phyloP scores from a whole-genome alignment of 2,113 vertebrate species.

The Ailurus styani region DNA sequence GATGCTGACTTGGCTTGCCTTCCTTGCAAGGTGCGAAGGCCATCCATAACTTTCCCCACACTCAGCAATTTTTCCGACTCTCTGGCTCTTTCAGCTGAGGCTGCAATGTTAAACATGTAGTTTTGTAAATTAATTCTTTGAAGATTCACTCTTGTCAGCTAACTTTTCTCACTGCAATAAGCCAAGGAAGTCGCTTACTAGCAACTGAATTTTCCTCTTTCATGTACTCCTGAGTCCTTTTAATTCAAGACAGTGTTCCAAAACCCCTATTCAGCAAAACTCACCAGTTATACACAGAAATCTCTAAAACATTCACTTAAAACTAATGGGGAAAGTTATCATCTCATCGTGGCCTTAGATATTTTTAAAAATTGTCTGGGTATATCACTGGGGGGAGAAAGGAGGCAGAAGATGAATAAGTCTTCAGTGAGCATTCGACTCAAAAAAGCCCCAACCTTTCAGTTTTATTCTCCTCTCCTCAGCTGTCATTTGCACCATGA shows the following conservation, averaged over 20 bases:
- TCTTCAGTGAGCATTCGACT: too few species aligned
- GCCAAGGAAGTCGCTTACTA: background rate
- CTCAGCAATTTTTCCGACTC: constrained; percentile 34
- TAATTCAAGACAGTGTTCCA: background rate
- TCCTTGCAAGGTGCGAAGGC: background rate
- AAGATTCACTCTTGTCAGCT: constrained; percentile 58
- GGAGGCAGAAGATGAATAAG: background rate
- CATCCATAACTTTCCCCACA: background rate
- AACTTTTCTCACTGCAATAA: constrained; percentile 14
- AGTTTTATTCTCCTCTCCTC: background rate
- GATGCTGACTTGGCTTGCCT: background rate
- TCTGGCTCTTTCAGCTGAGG: constrained; percentile 58
- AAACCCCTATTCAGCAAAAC: constrained; percentile 44
- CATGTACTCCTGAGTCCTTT: background rate
- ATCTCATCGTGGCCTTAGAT: background rate
- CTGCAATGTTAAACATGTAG: background rate
- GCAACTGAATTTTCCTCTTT: background rate
- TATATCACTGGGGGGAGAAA: background rate
- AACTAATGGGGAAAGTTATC: background rate
- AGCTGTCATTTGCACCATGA: background rate
- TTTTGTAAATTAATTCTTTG: constrained; percentile 63
- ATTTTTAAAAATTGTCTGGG: background rate
- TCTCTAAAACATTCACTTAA: background rate
- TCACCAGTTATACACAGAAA: background rate
- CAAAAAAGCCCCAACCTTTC: background rate